phyloP scores from a whole-genome alignment of 2,113 vertebrate species.

The Lepisosteus oculatus region DNA sequence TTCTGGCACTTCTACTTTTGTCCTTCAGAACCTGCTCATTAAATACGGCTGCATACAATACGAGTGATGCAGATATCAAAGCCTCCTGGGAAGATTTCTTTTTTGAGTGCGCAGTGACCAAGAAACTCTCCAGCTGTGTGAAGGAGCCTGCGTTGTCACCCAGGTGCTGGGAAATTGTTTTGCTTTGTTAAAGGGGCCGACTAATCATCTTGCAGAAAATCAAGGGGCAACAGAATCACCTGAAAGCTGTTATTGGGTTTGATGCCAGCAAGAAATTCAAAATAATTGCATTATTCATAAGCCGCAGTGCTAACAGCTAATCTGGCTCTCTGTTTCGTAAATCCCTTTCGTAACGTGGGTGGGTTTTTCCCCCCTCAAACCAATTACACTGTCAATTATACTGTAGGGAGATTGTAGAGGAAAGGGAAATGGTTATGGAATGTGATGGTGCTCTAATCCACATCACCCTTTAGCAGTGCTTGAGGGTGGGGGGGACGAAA shows the following conservation, averaged over 20 bases:
- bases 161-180: background rate
- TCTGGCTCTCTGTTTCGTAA: too few relatives aligned
- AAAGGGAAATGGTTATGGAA: too few relatives aligned
- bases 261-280: too few relatives aligned
- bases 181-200: background rate
- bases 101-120: background rate
- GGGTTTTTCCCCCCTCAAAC: too few relatives aligned
- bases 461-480: too few relatives aligned
- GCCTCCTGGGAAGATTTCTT: background rate
- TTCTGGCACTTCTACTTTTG: constrained; percentile 4
- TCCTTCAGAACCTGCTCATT: background rate
- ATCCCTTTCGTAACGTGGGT: too few relatives aligned
- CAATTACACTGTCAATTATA: too few relatives aligned
- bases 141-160: background rate
- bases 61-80: background rate
- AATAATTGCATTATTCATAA: too few relatives aligned
- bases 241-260: background rate
- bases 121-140: background rate
- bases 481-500: too few relatives aligned
- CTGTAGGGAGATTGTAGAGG: too few relatives aligned
- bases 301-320: too few relatives aligned
- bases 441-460: too few relatives aligned
- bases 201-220: background rate
- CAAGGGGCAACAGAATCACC: background rate
- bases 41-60: background rate